phyloP scores from a whole-genome alignment of 2,888 invertebrate genomes.

The Micropterix aruncella region DNA sequence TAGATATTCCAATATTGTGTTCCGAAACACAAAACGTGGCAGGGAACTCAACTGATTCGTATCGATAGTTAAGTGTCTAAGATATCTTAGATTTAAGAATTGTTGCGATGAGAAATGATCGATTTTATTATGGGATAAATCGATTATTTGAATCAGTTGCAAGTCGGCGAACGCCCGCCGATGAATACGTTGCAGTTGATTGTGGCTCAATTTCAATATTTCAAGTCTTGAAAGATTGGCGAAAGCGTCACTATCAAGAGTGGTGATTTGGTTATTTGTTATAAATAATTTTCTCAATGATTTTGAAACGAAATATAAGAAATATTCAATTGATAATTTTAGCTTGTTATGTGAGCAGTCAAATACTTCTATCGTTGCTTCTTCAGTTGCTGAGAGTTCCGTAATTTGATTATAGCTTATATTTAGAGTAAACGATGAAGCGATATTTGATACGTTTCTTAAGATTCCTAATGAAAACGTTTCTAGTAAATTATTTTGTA shows the following conservation, averaged over 20 bases:
- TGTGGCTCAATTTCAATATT: constrained; percentile 58
- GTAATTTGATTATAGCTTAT: constrained; percentile 56
- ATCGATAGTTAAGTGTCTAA: constrained; percentile 59
- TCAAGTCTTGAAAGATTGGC: constrained; percentile 56
- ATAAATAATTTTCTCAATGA: constrained; percentile 55
- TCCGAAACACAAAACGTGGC: constrained; percentile 65
- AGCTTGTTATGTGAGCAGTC: constrained; percentile 59
- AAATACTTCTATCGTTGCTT: constrained; percentile 46
- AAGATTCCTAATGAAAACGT: constrained; percentile 54
- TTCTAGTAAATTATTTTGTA: constrained; percentile 65
- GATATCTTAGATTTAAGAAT: constrained; percentile 60
- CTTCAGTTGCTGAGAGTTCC: constrained; percentile 30
- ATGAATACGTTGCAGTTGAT: constrained; percentile 56
- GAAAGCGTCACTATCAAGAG: constrained; percentile 61
- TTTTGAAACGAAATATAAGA: constrained; percentile 47
- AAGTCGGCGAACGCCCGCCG: constrained; percentile 66
- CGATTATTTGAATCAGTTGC: constrained; percentile 60
- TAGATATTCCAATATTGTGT: constrained; percentile 65
- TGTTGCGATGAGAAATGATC: constrained; percentile 66
- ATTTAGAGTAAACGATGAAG: constrained; percentile 57
- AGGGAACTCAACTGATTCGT: constrained; percentile 59
- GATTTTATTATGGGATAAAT: constrained; percentile 63
- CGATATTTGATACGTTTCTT: constrained; percentile 49
- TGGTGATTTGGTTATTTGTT: constrained; percentile 57
- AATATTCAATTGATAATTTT: constrained; percentile 46